Base-by-base conservation (phyloP, 2,888 invertebrate species). In the Ommatoiulus sabulosus region DNA sequence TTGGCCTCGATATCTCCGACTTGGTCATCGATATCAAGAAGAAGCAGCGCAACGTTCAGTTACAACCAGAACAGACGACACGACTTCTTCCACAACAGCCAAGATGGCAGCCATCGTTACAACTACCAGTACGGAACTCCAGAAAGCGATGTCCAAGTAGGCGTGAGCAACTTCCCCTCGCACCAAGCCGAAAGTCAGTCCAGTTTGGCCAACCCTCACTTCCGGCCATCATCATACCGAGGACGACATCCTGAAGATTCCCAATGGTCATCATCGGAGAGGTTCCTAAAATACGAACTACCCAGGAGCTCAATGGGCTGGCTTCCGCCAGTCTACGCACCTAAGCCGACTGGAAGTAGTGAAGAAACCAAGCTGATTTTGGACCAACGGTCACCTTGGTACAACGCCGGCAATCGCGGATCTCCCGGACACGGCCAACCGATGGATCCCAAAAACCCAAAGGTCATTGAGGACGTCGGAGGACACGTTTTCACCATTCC, bases 401-500 rank as follows among this genome's bases (percentile, higher is more conserved):
- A 15, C 80, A 80, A 80, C 3, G 35, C 3, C 12, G 35, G 12
- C 1, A 8, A 43, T 8, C 12, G 24, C 35, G 35, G 35, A 43
- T 35, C 3, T 80, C 80, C 80, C 4, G 80, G 10, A 80, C 80
- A 35, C 12, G 80, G 80, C 1, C 3, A 0, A 80, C 35, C 80
- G 15, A 15, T 3, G 15, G 35, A 35, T 80, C 35, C 80, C 80
- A 80, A 24, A 46, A 44, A 48, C 8, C 46, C 86, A 44, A 48
- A 12, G n/a, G n/a, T 15, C 12, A 44, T 86, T 44, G 86, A 86
- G n/a, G 86, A 86, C 48, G 24, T 24, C n/a, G 86, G 86, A 44
- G 86, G 86, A 20, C 86, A 86, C 15, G 86, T 86, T 12, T 86
- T 44, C 86, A 87, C 46, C 7, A 63, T 87, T 3, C 87, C 87